A percentile compares a stretch with the other conserved stretches of the same genome.
These are phyloP conservation scores for Pyrochroa serraticornis DNA, from an alignment of 2,888 invertebrate species.

Conservation along the genomic window DNA sequence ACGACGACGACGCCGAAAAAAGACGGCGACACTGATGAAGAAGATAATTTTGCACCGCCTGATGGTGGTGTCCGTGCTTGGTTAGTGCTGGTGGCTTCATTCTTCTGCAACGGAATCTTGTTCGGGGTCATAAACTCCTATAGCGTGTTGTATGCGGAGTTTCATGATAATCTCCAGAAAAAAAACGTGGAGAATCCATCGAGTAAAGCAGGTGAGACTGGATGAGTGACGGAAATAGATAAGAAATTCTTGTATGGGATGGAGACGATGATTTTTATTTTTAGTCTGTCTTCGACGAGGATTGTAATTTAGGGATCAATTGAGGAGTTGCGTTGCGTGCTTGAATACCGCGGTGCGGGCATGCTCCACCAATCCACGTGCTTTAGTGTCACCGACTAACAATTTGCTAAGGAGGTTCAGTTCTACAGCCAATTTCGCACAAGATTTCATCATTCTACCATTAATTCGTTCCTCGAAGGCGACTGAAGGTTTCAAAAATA, in stretches of 20 bases:
- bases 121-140: constrained; percentile 92
- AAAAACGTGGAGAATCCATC: constrained; percentile 73
- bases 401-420: too few relatives aligned
- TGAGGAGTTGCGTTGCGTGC: too few relatives aligned
- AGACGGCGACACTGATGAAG: constrained; percentile 7
- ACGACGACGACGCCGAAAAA: background rate
- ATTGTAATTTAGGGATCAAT: too few relatives aligned
- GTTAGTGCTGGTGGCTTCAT: constrained; percentile 82
- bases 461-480: too few relatives aligned
- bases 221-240: constrained; percentile 38
- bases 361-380: too few relatives aligned
- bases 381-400: too few relatives aligned
- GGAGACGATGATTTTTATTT: constrained; percentile 8
- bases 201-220: constrained; percentile 77
- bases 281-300: background rate
- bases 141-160: constrained; percentile 76
- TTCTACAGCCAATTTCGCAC: too few relatives aligned
- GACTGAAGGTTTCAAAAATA: too few relatives aligned
- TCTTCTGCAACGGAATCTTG: constrained; percentile 86
- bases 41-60: constrained; percentile 59
- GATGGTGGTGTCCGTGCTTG: constrained; percentile 83
- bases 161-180: constrained; percentile 68
- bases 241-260: background rate
- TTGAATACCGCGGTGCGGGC: too few relatives aligned
- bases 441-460: too few relatives aligned